A percentile compares a stretch with the other conserved stretches of the same genome.
Conservation (phyloP, 2,113 vertebrate genomes). For the Sylvietta virens region DNA sequence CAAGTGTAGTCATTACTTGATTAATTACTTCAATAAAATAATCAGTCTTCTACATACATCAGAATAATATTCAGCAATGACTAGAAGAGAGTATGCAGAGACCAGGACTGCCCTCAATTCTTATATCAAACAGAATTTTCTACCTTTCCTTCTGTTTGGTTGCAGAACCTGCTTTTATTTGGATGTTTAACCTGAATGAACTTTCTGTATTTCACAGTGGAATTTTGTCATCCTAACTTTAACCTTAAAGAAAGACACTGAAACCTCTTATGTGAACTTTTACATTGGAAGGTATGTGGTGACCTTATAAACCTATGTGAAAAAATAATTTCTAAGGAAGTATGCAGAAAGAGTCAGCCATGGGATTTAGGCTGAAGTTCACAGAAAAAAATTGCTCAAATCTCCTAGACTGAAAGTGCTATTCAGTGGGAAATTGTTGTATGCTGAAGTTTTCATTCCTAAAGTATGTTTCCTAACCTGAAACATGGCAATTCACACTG, state of each 20-base stretch:
- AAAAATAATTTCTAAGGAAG: background rate
- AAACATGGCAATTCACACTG: background rate
- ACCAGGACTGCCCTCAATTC: background rate
- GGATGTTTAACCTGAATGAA: background rate
- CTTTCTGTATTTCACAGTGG: background rate
- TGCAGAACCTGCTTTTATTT: background rate
- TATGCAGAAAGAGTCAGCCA: background rate
- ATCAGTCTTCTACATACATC: conserved; percentile 67
- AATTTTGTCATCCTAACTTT: background rate
- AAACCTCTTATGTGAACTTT: background rate
- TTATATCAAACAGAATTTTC: background rate
- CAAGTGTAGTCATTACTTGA: conserved; percentile 77
- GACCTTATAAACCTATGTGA: background rate
- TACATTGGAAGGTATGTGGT: background rate
- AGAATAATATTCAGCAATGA: conserved; percentile 47
- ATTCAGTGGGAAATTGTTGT: background rate
- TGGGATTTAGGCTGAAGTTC: background rate
- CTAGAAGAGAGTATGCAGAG: background rate
- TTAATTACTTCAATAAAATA: conserved; percentile 76
- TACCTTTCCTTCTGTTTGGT: background rate
- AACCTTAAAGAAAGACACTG: background rate
- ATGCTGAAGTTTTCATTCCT: background rate
- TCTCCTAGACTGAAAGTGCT: background rate
- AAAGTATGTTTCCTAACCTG: background rate
- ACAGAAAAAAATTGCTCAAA: background rate